Percentiles rank a stretch among this genome's conserved stretches.
These are phyloP conservation scores for Montifringilla adamsi DNA, from an alignment of 2,113 vertebrate genomes.

Conservation along the genomic window DNA sequence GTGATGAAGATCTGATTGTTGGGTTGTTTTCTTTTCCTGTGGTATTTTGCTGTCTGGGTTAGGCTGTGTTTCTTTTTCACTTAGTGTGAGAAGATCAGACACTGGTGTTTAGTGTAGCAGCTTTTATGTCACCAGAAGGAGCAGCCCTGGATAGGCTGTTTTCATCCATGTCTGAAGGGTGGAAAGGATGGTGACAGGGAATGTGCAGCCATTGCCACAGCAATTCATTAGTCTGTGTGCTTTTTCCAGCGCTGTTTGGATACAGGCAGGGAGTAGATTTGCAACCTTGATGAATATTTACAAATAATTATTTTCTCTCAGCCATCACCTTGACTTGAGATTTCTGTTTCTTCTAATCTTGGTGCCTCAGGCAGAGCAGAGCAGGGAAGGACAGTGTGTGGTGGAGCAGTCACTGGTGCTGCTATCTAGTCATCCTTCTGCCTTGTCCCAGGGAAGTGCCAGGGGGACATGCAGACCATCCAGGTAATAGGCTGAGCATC, in stretches of 20 bases:
- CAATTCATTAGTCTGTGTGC: background rate
- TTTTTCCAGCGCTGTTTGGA: background rate
- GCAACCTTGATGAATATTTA: background rate
- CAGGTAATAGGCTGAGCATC: background rate
- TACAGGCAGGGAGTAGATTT: background rate
- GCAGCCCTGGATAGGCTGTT: background rate
- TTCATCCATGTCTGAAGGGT: background rate
- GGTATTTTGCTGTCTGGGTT: background rate
- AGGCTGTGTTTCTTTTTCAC: background rate
- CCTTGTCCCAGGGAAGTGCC: background rate
- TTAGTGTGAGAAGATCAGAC: accelerated
- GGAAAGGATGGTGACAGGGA: background rate
- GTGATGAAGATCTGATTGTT: background rate
- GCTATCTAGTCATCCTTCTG: background rate
- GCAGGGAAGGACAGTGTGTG: background rate
- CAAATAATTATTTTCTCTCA: background rate
- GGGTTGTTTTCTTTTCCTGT: background rate
- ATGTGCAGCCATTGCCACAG: background rate
- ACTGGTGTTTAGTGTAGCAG: background rate
- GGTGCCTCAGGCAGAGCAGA: background rate
- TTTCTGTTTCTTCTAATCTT: background rate
- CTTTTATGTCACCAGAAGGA: background rate
- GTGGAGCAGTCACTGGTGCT: background rate
- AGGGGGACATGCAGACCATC: background rate
- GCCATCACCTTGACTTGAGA: background rate